These are phyloP conservation scores for Epirrhoe alternata DNA, from an alignment of 2,888 invertebrate genomes.

Conservation along the genomic window DNA sequence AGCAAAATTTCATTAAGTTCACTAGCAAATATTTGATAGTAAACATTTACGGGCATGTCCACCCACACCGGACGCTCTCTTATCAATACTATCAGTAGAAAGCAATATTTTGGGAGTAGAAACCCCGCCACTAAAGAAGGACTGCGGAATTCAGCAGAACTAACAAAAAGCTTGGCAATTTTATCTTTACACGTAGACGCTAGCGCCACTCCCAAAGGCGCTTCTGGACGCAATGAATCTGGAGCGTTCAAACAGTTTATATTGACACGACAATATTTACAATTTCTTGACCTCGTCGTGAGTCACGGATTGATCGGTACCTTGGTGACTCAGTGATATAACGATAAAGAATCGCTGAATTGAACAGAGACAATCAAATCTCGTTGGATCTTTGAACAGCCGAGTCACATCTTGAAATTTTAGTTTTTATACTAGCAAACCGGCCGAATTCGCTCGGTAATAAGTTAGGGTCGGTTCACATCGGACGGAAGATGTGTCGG, in stretches of 20 bases:
- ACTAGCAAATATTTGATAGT: not conserved
- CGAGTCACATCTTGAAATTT: not conserved
- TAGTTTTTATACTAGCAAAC: not conserved
- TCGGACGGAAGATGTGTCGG: conserved; percentile 19
- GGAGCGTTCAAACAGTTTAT: conserved; percentile 43
- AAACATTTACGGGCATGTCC: not conserved
- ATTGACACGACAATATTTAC: conserved; percentile 52
- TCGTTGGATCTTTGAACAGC: not conserved
- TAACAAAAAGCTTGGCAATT: too few species aligned
- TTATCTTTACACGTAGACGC: too few species aligned
- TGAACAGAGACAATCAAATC: conserved; percentile 1
- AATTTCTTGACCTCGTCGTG: conserved; percentile 55
- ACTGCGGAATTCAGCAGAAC: not conserved
- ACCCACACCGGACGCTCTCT: conserved; percentile 3
- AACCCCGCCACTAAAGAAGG: not conserved
- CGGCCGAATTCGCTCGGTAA: too few species aligned
- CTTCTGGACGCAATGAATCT: conserved; percentile 44
- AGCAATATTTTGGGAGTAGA: conserved; percentile 22
- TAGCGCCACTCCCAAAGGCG: too few species aligned
- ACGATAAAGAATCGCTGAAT: conserved; percentile 27
- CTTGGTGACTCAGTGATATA: conserved; percentile 49
- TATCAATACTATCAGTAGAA: conserved; percentile 8
- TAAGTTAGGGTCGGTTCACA: not conserved
- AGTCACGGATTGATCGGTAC: conserved; percentile 50
- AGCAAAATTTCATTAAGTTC: not conserved